Conservation (phyloP, 2,797 vertebrate species). For the Leptatherina wallacei region DNA sequence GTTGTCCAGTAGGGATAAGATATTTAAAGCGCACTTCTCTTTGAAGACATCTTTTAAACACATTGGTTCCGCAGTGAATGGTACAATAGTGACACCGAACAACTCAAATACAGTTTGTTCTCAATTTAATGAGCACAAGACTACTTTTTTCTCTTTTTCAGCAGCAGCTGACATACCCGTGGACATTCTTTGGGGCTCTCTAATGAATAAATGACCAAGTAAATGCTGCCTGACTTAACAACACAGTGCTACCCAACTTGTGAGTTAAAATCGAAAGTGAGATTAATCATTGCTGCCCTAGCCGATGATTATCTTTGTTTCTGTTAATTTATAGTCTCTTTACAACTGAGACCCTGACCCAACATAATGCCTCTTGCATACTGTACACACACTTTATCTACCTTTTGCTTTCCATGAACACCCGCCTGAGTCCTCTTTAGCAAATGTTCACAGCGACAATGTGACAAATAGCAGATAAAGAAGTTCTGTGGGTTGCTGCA, state of each 20-base stretch:
- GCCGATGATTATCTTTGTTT: slow-evolving; percentile 74
- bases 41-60: slow-evolving; percentile 25
- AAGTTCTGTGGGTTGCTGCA: slow-evolving; percentile 39
- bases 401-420: slow-evolving; percentile 35
- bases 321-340: slow-evolving; percentile 69
- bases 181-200: slow-evolving; percentile 54
- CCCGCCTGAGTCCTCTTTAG: slow-evolving; percentile 42
- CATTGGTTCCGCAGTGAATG: slow-evolving; percentile 17
- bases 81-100: slow-evolving; percentile 16
- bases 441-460: slow-evolving; percentile 36
- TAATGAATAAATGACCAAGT: slow-evolving; percentile 72
- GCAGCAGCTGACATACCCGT: slow-evolving; percentile 17
- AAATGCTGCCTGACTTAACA: slow-evolving; percentile 74
- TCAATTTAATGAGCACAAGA: slow-evolving; percentile 53
- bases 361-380: slow-evolving; percentile 44
- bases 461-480: slow-evolving; percentile 36
- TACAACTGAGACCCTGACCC: slow-evolving; percentile 39
- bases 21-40: slow-evolving; percentile 5
- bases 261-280: slow-evolving; percentile 71
- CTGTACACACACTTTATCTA: slow-evolving; percentile 19
- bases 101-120: slow-evolving; percentile 30
- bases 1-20: neutral
- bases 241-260: slow-evolving; percentile 56
- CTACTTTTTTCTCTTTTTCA: neutral
- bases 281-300: slow-evolving; percentile 73